Conservation (phyloP, 2,888 invertebrate genomes). For the Plagodis pulveraria region DNA sequence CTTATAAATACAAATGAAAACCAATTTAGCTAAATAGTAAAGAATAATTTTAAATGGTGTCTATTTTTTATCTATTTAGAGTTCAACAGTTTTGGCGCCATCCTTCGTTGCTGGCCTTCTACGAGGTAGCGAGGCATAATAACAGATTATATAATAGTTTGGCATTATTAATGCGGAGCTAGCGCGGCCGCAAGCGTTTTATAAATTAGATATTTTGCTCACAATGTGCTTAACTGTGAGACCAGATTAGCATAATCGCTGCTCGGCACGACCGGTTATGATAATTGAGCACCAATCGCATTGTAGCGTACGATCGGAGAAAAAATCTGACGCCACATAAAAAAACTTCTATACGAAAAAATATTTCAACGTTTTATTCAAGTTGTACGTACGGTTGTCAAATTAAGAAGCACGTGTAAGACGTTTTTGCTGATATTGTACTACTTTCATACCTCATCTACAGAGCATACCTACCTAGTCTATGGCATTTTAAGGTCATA, state of each 20-base stretch:
- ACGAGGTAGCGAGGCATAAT: constrained; percentile 2
- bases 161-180: constrained; percentile 28
- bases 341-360: constrained; percentile 5
- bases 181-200: constrained; percentile 41
- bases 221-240: constrained; percentile 58
- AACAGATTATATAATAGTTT: background rate
- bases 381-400: background rate
- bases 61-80: constrained; percentile 14
- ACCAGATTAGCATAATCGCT: constrained; percentile 66
- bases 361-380: background rate
- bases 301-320: constrained; percentile 49
- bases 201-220: constrained; percentile 65
- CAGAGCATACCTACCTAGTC: no score
- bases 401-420: background rate
- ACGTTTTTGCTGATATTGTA: no score
- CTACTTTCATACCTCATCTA: no score
- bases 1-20: constrained; percentile 18
- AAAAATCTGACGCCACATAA: constrained; percentile 36
- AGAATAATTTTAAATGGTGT: background rate
- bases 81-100: constrained; percentile 25
- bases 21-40: constrained; percentile 5
- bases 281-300: constrained; percentile 56
- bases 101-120: constrained; percentile 37
- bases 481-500: no score
- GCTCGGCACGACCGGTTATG: constrained; percentile 65